Evolutionary conservation across 1,140 invertebrate genomes (phyloP), one percentile per base, ranked within the genome.

Genomic region (roundworm (Caenorhabditis elegans)): DNA sequence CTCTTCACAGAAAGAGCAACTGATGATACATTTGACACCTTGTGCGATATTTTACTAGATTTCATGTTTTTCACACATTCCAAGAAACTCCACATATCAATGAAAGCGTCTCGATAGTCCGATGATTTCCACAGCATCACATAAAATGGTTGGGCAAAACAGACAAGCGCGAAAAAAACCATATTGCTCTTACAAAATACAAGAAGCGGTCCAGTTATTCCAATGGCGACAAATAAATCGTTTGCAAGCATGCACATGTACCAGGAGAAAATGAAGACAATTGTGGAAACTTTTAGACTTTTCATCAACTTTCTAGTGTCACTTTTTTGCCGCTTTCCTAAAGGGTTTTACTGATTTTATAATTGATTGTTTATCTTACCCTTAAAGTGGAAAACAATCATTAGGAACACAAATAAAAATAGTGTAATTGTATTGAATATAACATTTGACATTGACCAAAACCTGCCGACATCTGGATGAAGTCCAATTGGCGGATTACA

Each of bases 151-250:
- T 76, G 70, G 15, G 70, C 28, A 46, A 43, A 76, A 19, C 70
- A 76, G 10, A 76, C 22, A 47, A 76, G 70, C 26, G 47, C 70
- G 70, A 76, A 76, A 39, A 76, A 76, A 4, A 76, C 70, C 70
- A 76, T 46, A 46, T 47, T 47, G 19, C 39, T 76, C 28, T 47
- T 22, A 24, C 43, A 15, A 19, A 76, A 28, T 8, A 24, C 47
- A 17, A 47, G 36, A 76, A 24, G 26, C 34, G 47, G 46, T 22
- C 70, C 39, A 48, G 70, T 46, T 24, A 76, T 13, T 0, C 39
- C 53, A 17, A 60, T 31, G 17, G 26, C 53, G 0, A 39, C 47
- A 47, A 46, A 46, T 3, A 76, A 19, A 76, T 76, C 70, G 26
- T 28, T 39, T 10, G 34, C 70, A 24, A 76, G 70, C 3, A 28